Evolutionary conservation across 92 coral and sea anemone genomes (phyloP), one percentile per base, ranked within the genome.

Genomic region (Parazoanthus atlanticus): DNA sequence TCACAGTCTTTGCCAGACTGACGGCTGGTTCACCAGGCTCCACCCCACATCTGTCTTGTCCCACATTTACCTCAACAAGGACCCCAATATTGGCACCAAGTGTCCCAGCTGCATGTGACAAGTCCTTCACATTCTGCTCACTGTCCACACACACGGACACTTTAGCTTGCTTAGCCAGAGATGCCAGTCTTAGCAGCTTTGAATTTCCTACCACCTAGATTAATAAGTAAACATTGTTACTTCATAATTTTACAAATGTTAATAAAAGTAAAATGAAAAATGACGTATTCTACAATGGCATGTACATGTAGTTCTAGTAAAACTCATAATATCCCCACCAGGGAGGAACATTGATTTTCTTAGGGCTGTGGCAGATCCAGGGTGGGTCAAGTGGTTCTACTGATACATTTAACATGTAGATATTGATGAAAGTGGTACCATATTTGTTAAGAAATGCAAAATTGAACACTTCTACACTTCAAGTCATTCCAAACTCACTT

Each of bases 41-140:
- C 7, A 92, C 94, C 28, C 94, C 94, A 92, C 94, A 92, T 54
- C 94, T 75, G 65, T 92, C 92, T 79, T 92, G 94, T 3, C 94
- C 94, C n/a, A 90, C 94, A 78, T 92, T 92, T 9, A 92, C 90
- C 74, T 92, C 94, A 75, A 89, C 84, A 61, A 92, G 64, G 2
- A 92, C 88, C 71, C 91, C 90, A 89, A 92, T 77, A 47, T 86
- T 89, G 7, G 90, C 90, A 47, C 89, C 90, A 25, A 92, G 65
- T 15, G 86, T 43, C 3, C 8, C 74, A 13, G 94, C 90, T 34
- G 90, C 92, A 67, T 81, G 47, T 16, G 94, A 86, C 92, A 92
- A 86, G 49, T 89, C 88, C 36, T 76, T 85, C 12, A 70, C 94
- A 86, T 86, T 90, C 80, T 81, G 88, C 30, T 58, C 84, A 75